Evolutionary conservation across 2,888 invertebrate genomes (phyloP).

Genomic region (Thera britannica): DNA sequence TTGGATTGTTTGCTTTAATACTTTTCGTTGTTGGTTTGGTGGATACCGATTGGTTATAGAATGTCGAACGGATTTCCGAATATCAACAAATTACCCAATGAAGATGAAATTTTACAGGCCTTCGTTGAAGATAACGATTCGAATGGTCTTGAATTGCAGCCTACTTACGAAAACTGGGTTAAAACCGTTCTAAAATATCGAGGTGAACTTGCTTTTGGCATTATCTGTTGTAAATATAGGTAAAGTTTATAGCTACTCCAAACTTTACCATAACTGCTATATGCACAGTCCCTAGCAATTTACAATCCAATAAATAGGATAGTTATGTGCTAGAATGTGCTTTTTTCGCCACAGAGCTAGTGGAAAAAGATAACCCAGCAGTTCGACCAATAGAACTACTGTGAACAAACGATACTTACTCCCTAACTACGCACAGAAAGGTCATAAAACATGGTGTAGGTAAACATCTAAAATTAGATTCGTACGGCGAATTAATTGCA

Average conservation of each 20-base stretch:
- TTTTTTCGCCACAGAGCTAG: no score
- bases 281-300: no score
- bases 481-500: constrained; percentile 41
- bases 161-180: constrained; percentile 6
- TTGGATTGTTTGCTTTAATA: constrained; percentile 38
- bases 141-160: constrained; percentile 11
- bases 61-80: constrained; percentile 11
- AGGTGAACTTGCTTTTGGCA: neutral
- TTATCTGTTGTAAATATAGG: no score
- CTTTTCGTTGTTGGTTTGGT: neutral
- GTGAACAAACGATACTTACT: no score
- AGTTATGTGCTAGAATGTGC: no score
- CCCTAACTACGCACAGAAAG: neutral
- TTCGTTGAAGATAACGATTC: constrained; percentile 6
- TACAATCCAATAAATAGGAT: no score
- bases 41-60: neutral
- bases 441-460: neutral
- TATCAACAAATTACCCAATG: constrained; percentile 19
- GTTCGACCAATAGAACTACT: no score
- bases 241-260: no score
- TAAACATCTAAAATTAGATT: constrained; percentile 18
- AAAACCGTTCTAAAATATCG: constrained; percentile 3
- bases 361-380: no score
- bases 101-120: constrained; percentile 8
- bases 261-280: neutral